Conservation (phyloP, 2,113 vertebrate genomes). For the Pterocles gutturalis region DNA sequence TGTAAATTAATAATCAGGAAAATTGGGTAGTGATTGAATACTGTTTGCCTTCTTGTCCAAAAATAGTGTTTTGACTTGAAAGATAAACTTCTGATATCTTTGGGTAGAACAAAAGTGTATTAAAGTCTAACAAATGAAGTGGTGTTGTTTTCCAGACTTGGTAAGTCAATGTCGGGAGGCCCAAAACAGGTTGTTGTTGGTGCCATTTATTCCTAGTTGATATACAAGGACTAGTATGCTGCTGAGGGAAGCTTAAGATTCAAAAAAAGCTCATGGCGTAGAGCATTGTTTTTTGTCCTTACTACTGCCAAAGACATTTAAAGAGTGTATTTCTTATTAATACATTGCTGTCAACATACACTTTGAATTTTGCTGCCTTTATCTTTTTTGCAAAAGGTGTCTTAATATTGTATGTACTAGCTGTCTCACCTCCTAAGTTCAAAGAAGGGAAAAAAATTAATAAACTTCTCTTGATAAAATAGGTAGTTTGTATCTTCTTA, state of each 20-base stretch:
- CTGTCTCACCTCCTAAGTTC: not conserved
- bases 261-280: rapidly evolving
- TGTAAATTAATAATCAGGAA: not conserved
- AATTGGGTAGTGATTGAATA: not conserved
- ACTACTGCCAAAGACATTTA: not conserved
- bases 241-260: not conserved
- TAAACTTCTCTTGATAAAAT: not conserved
- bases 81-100: not conserved
- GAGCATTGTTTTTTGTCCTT: not conserved
- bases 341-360: not conserved
- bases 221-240: not conserved
- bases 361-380: not conserved
- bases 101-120: not conserved
- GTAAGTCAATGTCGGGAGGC: not conserved
- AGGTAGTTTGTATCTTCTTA: not conserved
- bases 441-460: not conserved
- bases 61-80: not conserved
- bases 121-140: not conserved
- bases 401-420: not conserved
- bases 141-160: not conserved
- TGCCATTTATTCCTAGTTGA: not conserved
- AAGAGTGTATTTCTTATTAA: not conserved
- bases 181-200: not conserved
- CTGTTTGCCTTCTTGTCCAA: not conserved
- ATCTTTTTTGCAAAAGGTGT: not conserved